phyloP scores from a whole-genome alignment of 2,113 vertebrate species.

The Axis porcinus region DNA sequence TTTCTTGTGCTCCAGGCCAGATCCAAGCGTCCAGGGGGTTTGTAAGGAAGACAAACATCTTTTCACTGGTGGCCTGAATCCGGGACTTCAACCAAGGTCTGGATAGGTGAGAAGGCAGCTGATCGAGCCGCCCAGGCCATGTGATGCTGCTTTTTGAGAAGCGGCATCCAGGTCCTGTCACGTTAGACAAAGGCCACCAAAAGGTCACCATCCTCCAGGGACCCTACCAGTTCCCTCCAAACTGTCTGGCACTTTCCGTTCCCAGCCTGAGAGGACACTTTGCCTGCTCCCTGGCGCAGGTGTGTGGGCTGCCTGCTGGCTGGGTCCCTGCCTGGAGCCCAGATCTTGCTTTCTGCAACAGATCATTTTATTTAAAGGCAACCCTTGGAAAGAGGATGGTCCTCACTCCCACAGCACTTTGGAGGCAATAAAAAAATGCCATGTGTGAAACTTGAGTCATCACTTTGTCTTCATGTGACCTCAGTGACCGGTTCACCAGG shows the following conservation, averaged over 20 bases:
- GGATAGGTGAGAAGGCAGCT: not conserved
- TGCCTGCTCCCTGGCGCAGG: not conserved
- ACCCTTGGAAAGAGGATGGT: not conserved
- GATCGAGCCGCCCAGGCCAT: not conserved
- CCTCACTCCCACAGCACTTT: not conserved
- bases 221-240: not conserved
- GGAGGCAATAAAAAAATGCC: not conserved
- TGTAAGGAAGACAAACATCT: conserved; percentile 28
- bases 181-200: conserved; percentile 3
- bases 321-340: not conserved
- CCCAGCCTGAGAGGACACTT: not conserved
- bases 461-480: not conserved
- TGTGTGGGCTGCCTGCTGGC: not conserved
- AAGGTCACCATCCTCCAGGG: not conserved
- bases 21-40: not conserved
- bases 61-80: conserved; percentile 26
- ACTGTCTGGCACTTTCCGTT: not conserved
- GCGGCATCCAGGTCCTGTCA: not conserved
- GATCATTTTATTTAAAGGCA: conserved; percentile 30
- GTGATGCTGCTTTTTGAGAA: not conserved
- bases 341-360: not conserved
- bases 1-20: not conserved
- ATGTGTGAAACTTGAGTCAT: not conserved
- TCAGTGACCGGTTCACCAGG: not conserved
- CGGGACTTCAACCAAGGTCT: not conserved